Evolutionary conservation across 2,888 invertebrate species (phyloP).

Genomic region (Drosophila paramelanica): DNA sequence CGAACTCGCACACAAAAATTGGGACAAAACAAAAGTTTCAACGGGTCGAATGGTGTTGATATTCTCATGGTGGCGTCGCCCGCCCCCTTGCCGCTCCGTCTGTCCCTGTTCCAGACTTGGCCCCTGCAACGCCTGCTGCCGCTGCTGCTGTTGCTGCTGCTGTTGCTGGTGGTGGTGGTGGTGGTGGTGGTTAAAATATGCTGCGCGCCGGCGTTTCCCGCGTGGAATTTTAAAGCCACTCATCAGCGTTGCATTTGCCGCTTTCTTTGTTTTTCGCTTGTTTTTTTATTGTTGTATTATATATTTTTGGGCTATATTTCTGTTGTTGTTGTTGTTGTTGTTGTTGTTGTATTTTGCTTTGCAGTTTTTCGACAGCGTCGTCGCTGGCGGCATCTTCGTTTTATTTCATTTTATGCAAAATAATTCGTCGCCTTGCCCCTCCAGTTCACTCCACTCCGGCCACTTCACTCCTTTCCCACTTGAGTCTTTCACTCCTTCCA

Average conservation of each 20-base stretch:
- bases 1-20: conserved; percentile 66
- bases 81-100: background rate
- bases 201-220: conserved; percentile 69
- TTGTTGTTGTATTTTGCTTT: conserved; percentile 20
- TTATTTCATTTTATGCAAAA: conserved; percentile 75
- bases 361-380: conserved; percentile 26
- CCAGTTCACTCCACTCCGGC: background rate
- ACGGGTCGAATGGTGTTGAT: conserved; percentile 71
- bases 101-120: no score
- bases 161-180: conserved; percentile 4
- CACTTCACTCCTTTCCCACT: conserved; percentile 16
- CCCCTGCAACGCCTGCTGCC: background rate
- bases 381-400: conserved; percentile 65
- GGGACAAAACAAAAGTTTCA: conserved; percentile 77
- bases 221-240: conserved; percentile 71
- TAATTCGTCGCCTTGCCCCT: conserved; percentile 59
- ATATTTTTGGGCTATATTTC: conserved; percentile 13
- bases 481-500: conserved; percentile 10
- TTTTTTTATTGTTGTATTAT: conserved; percentile 11
- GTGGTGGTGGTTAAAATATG: conserved; percentile 69
- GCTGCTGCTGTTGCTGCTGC: conserved; percentile 14
- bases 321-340: conserved; percentile 18
- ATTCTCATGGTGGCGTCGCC: conserved; percentile 65
- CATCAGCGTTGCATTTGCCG: conserved; percentile 74
- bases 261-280: conserved; percentile 51